Evolutionary conservation across 2,797 vertebrate genomes (phyloP).

Genomic region (Mareca penelope): DNA sequence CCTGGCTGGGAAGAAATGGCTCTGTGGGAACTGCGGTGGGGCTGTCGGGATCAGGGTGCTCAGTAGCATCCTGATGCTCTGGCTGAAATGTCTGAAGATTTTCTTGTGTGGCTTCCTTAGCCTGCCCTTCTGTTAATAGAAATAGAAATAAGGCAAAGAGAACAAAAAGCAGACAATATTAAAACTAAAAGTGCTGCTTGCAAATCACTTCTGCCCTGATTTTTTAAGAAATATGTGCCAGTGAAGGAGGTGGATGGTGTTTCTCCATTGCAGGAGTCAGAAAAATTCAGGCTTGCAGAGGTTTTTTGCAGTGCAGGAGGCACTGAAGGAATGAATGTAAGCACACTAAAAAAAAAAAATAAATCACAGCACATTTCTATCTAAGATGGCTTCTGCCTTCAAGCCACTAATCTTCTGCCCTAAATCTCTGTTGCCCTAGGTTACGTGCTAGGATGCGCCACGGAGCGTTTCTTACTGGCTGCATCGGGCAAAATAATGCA

Average conservation of each 20-base stretch:
- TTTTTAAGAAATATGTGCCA: fast-evolving
- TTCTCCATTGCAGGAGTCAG: background rate
- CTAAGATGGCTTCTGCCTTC: constrained; percentile 59
- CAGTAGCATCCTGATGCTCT: background rate
- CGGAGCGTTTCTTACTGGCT: background rate
- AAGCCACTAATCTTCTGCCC: constrained; percentile 39
- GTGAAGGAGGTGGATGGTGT: background rate
- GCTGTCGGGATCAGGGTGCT: background rate
- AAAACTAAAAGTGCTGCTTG: background rate
- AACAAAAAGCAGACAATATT: fast-evolving
- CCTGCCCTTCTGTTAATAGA: background rate
- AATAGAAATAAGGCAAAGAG: background rate
- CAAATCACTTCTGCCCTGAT: background rate
- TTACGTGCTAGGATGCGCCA: background rate
- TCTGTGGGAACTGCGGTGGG: background rate
- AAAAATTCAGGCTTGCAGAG: background rate
- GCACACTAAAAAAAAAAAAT: too few species aligned
- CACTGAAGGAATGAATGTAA: background rate
- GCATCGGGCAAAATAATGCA: background rate
- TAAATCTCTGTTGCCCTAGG: constrained; percentile 28
- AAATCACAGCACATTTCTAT: background rate
- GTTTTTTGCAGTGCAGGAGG: background rate
- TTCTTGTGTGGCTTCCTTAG: background rate
- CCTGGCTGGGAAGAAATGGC: background rate
- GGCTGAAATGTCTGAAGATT: background rate